A percentile compares a stretch with the other conserved stretches of the same genome.
Conservation (phyloP, 2,888 invertebrate genomes). For the Ectobius pallidus region DNA sequence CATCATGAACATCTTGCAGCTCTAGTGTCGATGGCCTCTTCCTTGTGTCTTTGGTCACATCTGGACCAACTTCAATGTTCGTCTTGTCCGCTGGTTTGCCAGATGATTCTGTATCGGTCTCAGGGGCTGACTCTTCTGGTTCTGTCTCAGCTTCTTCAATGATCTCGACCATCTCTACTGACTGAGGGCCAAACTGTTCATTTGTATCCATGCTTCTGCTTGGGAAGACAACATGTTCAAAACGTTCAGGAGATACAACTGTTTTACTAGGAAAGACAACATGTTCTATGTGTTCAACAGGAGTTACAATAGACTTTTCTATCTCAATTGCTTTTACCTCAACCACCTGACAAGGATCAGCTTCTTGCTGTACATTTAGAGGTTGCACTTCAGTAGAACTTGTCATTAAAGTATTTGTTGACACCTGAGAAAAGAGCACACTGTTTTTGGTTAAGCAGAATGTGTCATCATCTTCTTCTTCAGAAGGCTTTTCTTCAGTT, state of each 20-base stretch:
- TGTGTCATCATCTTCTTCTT: conserved; percentile 49
- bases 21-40: conserved; percentile 18
- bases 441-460: conserved; percentile 71
- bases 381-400: not conserved
- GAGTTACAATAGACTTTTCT: conserved; percentile 66
- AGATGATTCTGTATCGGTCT: conserved; percentile 47
- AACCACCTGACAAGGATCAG: conserved; percentile 64
- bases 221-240: conserved; percentile 57
- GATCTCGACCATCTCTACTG: conserved; percentile 58
- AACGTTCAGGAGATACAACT: conserved; percentile 61
- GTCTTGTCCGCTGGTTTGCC: not conserved
- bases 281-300: conserved; percentile 52
- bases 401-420: conserved; percentile 49
- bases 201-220: conserved; percentile 61
- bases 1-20: conserved; percentile 12
- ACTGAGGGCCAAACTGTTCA: conserved; percentile 58
- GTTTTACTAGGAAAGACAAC: conserved; percentile 58
- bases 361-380: conserved; percentile 41
- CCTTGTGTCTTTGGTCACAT: not conserved
- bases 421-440: conserved; percentile 71
- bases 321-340: conserved; percentile 74
- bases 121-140: conserved; percentile 49
- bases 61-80: not conserved
- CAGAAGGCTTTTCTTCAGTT: not conserved
- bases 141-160: conserved; percentile 56